Evolutionary conservation across 2,888 invertebrate genomes (phyloP).

Genomic region (Aplocera efformata): DNA sequence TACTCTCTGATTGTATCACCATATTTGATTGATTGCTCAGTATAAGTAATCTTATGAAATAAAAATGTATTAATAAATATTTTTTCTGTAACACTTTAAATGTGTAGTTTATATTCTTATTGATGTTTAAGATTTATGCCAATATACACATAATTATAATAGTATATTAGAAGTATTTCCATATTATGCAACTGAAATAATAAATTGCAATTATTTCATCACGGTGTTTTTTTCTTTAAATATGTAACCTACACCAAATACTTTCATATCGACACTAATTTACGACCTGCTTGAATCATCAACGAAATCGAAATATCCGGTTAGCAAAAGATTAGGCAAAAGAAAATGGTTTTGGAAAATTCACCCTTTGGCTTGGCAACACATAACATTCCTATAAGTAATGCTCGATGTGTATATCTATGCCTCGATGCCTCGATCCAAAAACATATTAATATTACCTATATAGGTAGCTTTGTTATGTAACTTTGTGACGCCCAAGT

Average conservation of each 20-base stretch:
- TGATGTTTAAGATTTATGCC: conserved; percentile 39
- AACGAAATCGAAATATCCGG: no score
- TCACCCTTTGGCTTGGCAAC: no score
- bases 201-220: conserved; percentile 39
- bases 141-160: conserved; percentile 44
- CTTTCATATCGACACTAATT: no score
- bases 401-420: no score
- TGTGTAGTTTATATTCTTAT: conserved; percentile 43
- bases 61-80: conserved; percentile 34
- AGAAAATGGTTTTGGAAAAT: no score
- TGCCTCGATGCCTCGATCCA: no score
- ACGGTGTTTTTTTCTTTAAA: conserved; percentile 11
- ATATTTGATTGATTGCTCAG: conserved; percentile 41
- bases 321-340: no score
- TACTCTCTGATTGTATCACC: conserved; percentile 10
- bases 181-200: conserved; percentile 55
- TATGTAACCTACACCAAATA: neutral
- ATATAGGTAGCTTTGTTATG: no score
- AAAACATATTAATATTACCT: no score
- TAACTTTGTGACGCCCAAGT: no score
- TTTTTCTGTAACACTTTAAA: conserved; percentile 35
- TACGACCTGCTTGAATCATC: no score
- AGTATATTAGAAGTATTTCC: conserved; percentile 49
- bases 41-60: conserved; percentile 33
- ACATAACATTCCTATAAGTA: no score